These are phyloP conservation scores for Tipula confusa DNA, from an alignment of 2,888 invertebrate genomes.

Conservation along the genomic window DNA sequence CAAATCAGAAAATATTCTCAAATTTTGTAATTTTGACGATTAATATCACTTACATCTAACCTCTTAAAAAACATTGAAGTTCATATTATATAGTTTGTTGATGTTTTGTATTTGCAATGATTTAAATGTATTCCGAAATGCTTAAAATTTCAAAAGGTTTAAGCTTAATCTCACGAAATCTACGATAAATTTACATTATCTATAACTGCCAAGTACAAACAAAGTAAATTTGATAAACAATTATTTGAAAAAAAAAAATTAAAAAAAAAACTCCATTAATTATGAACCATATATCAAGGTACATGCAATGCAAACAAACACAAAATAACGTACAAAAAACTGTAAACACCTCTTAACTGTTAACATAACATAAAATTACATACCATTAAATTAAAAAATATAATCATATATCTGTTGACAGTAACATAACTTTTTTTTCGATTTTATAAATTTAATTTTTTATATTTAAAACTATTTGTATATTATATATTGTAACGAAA, in stretches of 20 bases:
- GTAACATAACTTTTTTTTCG: not conserved
- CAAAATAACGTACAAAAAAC: not conserved
- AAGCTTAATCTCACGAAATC: no score
- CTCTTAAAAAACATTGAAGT: no score
- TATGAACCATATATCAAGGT: not conserved
- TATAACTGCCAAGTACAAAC: no score
- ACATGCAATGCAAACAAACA: not conserved
- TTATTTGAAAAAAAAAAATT: no score
- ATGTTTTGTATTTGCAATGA: no score
- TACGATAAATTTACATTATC: not conserved
- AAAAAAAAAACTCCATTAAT: not conserved
- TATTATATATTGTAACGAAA: not conserved
- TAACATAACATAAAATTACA: not conserved
- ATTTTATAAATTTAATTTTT: not conserved
- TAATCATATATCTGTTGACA: conserved; percentile 12
- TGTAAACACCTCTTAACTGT: conserved; percentile 12
- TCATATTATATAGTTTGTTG: no score
- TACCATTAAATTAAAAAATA: not conserved
- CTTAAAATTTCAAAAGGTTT: no score
- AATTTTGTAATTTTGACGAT: no score
- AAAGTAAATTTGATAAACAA: not conserved
- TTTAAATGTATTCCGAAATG: no score
- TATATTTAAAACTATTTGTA: not conserved
- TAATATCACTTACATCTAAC: no score
- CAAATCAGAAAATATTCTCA: no score